A percentile compares a stretch with the other conserved stretches of the same genome.
phyloP scores from a whole-genome alignment of 2,797 vertebrate species.

The Aldrovandia affinis region DNA sequence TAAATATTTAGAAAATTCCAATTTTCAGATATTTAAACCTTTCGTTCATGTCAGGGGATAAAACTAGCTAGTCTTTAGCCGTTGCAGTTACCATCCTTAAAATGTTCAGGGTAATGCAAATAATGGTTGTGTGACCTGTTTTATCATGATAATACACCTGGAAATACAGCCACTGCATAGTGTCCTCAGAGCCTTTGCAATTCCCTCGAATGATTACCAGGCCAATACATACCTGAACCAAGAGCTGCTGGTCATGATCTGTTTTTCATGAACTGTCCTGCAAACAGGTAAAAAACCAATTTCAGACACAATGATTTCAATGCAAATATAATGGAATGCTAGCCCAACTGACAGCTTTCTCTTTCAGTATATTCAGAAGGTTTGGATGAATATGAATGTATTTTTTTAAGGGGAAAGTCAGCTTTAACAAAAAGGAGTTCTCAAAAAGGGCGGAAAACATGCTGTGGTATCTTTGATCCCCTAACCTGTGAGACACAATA shows the following conservation, averaged over 20 bases:
- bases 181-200: neutral
- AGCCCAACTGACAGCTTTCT: neutral
- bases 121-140: neutral
- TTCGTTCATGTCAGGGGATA: neutral
- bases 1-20: neutral
- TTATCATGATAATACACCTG: neutral
- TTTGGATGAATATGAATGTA: neutral
- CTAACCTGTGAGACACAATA: neutral
- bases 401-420: no score
- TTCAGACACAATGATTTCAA: neutral
- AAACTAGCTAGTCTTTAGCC: neutral
- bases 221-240: neutral
- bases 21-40: neutral
- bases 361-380: neutral
- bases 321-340: neutral
- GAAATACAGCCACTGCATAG: neutral
- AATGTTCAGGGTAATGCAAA: neutral
- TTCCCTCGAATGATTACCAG: neutral
- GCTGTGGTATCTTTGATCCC: neutral
- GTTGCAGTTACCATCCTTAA: neutral
- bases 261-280: neutral
- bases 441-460: neutral
- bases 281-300: neutral
- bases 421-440: neutral
- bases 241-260: neutral